Conservation (phyloP, 2,888 invertebrate genomes). For the Dasypolia templi region DNA sequence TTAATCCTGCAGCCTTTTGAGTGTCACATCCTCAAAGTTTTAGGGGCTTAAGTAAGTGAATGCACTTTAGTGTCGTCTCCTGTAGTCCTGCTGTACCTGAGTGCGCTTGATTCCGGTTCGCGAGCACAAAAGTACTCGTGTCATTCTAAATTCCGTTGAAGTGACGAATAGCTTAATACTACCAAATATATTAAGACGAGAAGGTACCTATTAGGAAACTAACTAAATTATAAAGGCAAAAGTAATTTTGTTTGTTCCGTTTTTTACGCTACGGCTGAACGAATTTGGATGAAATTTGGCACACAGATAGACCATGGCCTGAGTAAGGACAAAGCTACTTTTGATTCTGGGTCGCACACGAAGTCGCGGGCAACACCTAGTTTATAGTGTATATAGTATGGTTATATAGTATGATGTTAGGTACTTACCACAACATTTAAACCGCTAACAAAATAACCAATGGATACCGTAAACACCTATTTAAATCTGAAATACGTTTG, state of each 20-base stretch:
- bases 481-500: neutral
- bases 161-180: neutral
- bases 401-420: too few relatives aligned
- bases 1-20: conserved; percentile 12
- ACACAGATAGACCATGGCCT: too few relatives aligned
- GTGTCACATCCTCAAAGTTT: conserved; percentile 17
- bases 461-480: neutral
- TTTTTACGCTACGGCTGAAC: too few relatives aligned
- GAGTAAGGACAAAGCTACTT: too few relatives aligned
- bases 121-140: conserved; percentile 28
- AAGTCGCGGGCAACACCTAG: too few relatives aligned
- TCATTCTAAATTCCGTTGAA: conserved; percentile 22
- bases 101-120: conserved; percentile 34
- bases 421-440: too few relatives aligned
- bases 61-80: conserved; percentile 32
- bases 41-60: conserved; percentile 29
- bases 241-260: too few relatives aligned
- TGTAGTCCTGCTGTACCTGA: neutral
- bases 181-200: neutral
- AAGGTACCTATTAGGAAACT: too few relatives aligned
- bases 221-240: too few relatives aligned
- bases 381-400: too few relatives aligned
- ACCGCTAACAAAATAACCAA: neutral
- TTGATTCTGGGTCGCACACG: too few relatives aligned
- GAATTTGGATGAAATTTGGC: too few relatives aligned